phyloP scores from a whole-genome alignment of 2,113 vertebrate genomes.

The Poeciliopsis occidentalis region DNA sequence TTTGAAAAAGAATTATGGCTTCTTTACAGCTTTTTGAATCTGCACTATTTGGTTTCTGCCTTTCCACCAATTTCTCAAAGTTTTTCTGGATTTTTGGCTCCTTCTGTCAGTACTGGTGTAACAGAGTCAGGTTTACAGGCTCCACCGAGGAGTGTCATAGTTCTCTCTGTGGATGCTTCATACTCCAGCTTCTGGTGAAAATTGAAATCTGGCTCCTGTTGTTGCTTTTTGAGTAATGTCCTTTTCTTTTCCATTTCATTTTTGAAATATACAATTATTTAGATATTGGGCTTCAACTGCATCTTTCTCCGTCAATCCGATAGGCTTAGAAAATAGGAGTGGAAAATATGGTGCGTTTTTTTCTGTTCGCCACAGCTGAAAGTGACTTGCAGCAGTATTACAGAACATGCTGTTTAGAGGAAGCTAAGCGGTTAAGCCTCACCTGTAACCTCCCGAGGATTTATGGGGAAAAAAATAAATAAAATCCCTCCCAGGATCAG shows the following conservation, averaged over 20 bases:
- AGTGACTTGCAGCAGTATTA: conserved; percentile 12
- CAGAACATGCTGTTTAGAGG: conserved; percentile 4
- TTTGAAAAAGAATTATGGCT: too few species aligned
- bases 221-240: background rate
- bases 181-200: background rate
- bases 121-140: too few species aligned
- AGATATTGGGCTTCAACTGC: background rate
- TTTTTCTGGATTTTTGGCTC: too few species aligned
- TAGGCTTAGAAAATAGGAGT: background rate
- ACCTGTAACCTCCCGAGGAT: conserved; percentile 31
- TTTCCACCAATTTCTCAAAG: too few species aligned
- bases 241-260: background rate
- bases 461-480: conserved; percentile 17
- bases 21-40: background rate
- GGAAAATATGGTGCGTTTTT: background rate
- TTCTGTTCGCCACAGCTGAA: background rate
- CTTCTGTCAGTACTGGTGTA: too few species aligned
- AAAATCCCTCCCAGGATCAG: conserved; percentile 47
- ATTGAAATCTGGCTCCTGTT: background rate
- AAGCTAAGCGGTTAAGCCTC: conserved; percentile 51
- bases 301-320: background rate
- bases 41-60: too few species aligned
- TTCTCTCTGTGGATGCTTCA: too few species aligned
- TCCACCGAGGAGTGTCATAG: background rate
- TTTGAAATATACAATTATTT: background rate